phyloP scores from a whole-genome alignment of 2,113 vertebrate genomes.

The Sisor rabdophorus region DNA sequence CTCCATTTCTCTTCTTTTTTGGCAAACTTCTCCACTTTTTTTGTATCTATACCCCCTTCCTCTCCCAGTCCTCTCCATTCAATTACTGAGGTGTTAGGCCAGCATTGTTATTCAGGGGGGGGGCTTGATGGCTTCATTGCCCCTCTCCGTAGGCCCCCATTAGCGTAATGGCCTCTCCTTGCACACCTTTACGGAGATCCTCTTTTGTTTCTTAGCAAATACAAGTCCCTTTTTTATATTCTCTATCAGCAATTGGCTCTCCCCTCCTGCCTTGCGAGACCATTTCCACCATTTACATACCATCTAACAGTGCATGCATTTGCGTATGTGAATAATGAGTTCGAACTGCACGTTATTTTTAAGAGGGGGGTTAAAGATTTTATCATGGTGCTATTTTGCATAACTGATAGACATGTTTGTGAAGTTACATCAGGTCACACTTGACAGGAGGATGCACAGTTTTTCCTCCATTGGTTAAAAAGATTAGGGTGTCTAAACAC shows the following conservation, averaged over 20 bases:
- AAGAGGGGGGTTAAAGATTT: neutral
- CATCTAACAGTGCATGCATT: neutral
- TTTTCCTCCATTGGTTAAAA: slow-evolving; percentile 12
- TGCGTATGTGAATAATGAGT: neutral
- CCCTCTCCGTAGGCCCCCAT: slow-evolving; percentile 70
- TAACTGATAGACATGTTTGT: slow-evolving; percentile 9
- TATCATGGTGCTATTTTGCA: neutral
- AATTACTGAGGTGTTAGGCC: slow-evolving; percentile 77
- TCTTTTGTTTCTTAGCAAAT: slow-evolving; percentile 46
- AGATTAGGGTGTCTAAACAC: slow-evolving; percentile 1
- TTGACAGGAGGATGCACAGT: neutral
- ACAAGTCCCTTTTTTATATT: slow-evolving; percentile 37
- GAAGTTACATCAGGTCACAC: neutral
- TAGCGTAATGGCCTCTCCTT: slow-evolving; percentile 72
- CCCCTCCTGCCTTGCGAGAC: neutral
- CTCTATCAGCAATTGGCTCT: slow-evolving; percentile 20
- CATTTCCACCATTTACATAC: slow-evolving; percentile 4
- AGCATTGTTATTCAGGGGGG: slow-evolving; percentile 75
- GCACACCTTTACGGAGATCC: slow-evolving; percentile 49
- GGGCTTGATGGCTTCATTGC: slow-evolving; percentile 76
- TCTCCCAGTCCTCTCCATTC: slow-evolving; percentile 68
- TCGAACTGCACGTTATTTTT: neutral
- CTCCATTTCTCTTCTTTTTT: neutral
- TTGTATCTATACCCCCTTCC: slow-evolving; percentile 52
- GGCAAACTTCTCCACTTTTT: slow-evolving; percentile 52